Evolutionary conservation across 2,888 invertebrate species (phyloP), one percentile per base, ranked within the genome.

Genomic region (Drosophila imparisetae): DNA sequence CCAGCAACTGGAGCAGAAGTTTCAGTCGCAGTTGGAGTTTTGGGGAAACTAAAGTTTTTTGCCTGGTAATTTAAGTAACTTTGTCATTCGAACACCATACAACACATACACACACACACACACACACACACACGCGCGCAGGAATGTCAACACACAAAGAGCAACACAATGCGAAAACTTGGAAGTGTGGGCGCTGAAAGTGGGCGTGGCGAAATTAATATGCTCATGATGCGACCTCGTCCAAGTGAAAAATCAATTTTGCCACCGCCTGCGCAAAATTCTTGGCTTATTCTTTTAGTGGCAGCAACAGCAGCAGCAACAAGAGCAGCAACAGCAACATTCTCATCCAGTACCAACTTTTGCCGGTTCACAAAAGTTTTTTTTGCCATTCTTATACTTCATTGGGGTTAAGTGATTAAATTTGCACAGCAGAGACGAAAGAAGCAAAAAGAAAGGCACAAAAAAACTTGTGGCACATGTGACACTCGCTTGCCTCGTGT

Each of bases 341-440:
- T 15, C 45, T 53, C 58, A 62, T 53, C 40, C 54, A 69, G 80
- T 63, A 71, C 63, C 79, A 80, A 80, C 62, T 78, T 78, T 78
- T 62, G 55, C 49, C 55, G 62, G 48, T 67, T 60, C 48, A 42
- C 30, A 63, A 67, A 78, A 78, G 34, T 80, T 79, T 15, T 45
- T 72, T 70, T 60, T 62, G 55, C 67, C 80, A 70, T 66, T 67
- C 81, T 80, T 78, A 78, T 88, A 74, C 89, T 86, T 86, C 83
- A 86, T 87, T 85, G 88, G 85, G 90, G 86, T 87, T 87, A 87
- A 87, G 86, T 87, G 89, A 87, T 86, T 86, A 86, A 86, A 86
- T 86, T 86, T 89, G 89, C 83, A 81, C 80, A 76, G 34, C 68
- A 64, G 59, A 52, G 58, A 42, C 45, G 42, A 30, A 45, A 45